These are phyloP conservation scores for Pagetopsis macropterus DNA, from an alignment of 2,797 vertebrate genomes.

Conservation along the genomic window DNA sequence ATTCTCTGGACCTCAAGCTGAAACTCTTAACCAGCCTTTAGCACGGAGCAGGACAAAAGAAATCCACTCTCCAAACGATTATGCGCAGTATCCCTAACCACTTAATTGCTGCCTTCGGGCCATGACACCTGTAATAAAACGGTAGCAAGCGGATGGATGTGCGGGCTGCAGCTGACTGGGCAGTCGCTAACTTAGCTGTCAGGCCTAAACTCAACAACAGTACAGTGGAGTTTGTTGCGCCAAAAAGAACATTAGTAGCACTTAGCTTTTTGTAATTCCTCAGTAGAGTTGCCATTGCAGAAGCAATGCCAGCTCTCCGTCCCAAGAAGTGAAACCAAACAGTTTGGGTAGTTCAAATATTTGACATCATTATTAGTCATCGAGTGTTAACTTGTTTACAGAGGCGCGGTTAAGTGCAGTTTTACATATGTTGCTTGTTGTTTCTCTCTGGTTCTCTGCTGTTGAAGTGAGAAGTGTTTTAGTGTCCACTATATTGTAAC, in stretches of 20 bases:
- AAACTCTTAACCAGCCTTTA: conserved; percentile 32
- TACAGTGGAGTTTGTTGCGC: conserved; percentile 19
- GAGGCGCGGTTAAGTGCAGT: conserved; percentile 25
- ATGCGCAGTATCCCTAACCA: conserved; percentile 48
- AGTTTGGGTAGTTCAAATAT: conserved; percentile 53
- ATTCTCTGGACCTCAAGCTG: conserved; percentile 29
- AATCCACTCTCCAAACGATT: conserved; percentile 40
- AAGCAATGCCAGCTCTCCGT: conserved; percentile 29
- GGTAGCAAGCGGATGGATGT: conserved; percentile 45
- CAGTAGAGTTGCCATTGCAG: conserved; percentile 39
- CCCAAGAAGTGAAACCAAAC: conserved; percentile 47
- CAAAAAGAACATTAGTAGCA: conserved; percentile 26
- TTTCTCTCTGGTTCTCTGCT: conserved; percentile 34
- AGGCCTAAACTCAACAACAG: conserved; percentile 19
- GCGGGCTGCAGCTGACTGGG: conserved; percentile 38
- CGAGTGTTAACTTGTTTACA: conserved; percentile 28
- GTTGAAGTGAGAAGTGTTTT: conserved; percentile 42
- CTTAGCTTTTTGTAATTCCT: conserved; percentile 40
- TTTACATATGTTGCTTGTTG: conserved; percentile 23
- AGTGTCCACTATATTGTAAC: conserved; percentile 14
- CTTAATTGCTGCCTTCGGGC: conserved; percentile 49
- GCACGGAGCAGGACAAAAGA: conserved; percentile 32
- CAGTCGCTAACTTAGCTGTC: conserved; percentile 24
- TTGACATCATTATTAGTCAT: conserved; percentile 40
- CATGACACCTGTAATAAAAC: conserved; percentile 44